Conservation (phyloP, 2,113 vertebrate species). For the Ancistrus triradiatus region DNA sequence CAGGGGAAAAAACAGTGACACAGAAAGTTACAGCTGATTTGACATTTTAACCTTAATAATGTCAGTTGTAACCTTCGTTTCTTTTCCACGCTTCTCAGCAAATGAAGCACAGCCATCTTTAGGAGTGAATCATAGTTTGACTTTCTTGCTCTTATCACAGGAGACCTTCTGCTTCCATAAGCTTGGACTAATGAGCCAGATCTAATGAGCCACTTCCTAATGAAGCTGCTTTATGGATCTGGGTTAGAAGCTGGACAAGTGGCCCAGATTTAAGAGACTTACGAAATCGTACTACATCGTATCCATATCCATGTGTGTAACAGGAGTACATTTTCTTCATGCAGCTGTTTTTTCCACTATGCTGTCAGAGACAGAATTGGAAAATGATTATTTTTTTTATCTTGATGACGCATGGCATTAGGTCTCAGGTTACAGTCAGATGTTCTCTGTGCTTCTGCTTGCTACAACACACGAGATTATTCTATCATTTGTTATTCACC, state of each 20-base stretch:
- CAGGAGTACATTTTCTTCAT: slow-evolving; percentile 1
- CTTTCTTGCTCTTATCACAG: not conserved
- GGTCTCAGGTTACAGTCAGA: not conserved
- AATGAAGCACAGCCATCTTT: too few relatives aligned
- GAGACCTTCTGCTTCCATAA: not conserved
- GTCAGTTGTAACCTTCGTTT: too few relatives aligned
- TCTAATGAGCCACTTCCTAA: slow-evolving; percentile 20
- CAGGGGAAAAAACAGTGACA: too few relatives aligned
- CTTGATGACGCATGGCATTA: not conserved
- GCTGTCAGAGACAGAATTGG: not conserved
- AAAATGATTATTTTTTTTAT: not conserved
- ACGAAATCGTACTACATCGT: too few relatives aligned
- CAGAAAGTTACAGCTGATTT: too few relatives aligned
- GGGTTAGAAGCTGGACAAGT: slow-evolving; percentile 9
- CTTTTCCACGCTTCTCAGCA: too few relatives aligned
- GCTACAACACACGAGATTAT: too few relatives aligned
- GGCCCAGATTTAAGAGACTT: not conserved
- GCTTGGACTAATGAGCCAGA: slow-evolving; percentile 17
- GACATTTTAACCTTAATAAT: too few relatives aligned
- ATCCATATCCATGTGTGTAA: slow-evolving; percentile 6
- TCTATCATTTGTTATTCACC: not conserved
- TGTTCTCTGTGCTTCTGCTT: not conserved
- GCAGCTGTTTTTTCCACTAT: not conserved
- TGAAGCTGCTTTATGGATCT: slow-evolving; percentile 2
- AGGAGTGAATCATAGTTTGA: too few relatives aligned